Base-by-base conservation (phyloP, 2,888 invertebrate genomes). In the Pachliopta kotzebuea region DNA sequence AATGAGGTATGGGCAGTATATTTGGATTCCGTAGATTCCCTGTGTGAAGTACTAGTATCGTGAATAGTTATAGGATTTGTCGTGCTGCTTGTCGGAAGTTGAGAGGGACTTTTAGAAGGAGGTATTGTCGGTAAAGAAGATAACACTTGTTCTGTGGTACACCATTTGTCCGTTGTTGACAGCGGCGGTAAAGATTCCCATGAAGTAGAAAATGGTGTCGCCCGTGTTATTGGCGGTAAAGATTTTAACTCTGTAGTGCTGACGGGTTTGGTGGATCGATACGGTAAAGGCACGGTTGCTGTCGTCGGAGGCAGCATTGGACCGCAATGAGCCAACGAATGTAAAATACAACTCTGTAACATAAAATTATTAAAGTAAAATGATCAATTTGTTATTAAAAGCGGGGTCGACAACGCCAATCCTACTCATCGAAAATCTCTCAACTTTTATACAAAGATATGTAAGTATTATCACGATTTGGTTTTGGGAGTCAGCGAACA, bases 311-410 rank as follows among this genome's bases (percentile, higher is more conserved):
- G n/a, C 4, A 54, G 31, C 23, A n/a, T 58, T 14, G 56, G 58
- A 31, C 56, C 62, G 60, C 71, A 71, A 29, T 62, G 58, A 14
- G 68, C 64, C 52, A 68, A 53, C 2, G 60, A 55, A 61, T 68
- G 58, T 42, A 72, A 70, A 59, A 72, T 70, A 54, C 74, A 74
- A 61, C 70, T 72, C 74, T 74, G 70, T 52, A 73, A 71, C 56
- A 26, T 20, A 50, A 53, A 37, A 37, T 37, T 37, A 37, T 37
- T 37, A 37, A 14, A 37, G 37, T 37, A 37, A 14, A 37, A 37
- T 2, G 37, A 37, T 37, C 14, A 31, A 37, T 37, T 11, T 14
- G 14, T 37, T 11, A 37, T 37, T 37, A 4, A 11, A 37, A 11
- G 2, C 37, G 37, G 14, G 37, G 2, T 37, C 14, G 4, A 37